These are phyloP conservation scores for Dreissena rostriformis DNA, from an alignment of 1,140 invertebrate genomes.

Conservation along the genomic window DNA sequence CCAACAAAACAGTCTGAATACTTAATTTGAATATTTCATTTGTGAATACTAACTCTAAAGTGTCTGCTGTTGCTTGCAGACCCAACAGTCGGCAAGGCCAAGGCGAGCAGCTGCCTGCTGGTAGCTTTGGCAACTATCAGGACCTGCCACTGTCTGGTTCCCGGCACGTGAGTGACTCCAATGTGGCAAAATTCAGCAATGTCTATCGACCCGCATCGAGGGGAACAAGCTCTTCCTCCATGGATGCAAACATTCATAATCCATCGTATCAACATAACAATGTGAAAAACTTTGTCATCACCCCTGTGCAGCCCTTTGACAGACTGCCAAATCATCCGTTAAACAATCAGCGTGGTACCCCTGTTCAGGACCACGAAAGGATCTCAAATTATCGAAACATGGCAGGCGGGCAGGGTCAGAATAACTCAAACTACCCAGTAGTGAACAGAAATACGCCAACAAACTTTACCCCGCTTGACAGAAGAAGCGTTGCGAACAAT, in stretches of 20 bases:
- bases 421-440: constrained; percentile 25
- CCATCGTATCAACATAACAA: background rate
- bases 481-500: constrained; percentile 26
- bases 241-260: constrained; percentile 3
- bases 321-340: constrained; percentile 12
- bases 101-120: background rate
- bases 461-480: constrained; percentile 11
- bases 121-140: constrained; percentile 38
- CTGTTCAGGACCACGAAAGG: constrained; percentile 18
- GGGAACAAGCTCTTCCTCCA: constrained; percentile 18
- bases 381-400: constrained; percentile 1
- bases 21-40: too few relatives aligned
- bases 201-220: constrained; percentile 42
- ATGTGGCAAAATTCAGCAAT: constrained; percentile 44
- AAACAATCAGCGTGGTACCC: constrained; percentile 14
- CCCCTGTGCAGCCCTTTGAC: too few relatives aligned
- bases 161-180: constrained; percentile 39
- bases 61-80: constrained; percentile 25
- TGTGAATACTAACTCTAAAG: background rate
- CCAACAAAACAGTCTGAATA: too few relatives aligned
- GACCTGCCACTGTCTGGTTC: constrained; percentile 28
- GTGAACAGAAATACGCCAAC: constrained; percentile 18
- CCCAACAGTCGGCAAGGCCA: constrained; percentile 47
- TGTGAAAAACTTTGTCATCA: too few relatives aligned
- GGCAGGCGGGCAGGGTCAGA: background rate